phyloP scores from a whole-genome alignment of 2,113 vertebrate species.

The Delphinapterus leucas region DNA sequence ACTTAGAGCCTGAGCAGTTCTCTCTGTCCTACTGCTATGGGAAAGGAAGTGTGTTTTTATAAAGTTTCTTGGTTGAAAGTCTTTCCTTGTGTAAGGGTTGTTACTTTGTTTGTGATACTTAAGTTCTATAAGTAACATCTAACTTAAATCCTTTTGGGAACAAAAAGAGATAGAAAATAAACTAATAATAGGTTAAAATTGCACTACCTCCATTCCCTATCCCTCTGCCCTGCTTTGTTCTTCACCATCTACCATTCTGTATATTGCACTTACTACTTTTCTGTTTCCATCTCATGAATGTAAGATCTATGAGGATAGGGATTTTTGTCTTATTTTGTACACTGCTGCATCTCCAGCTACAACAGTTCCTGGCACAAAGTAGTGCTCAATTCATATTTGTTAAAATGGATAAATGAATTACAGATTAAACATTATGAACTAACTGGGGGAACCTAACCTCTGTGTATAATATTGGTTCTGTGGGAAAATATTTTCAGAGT shows the following conservation, averaged over 20 bases:
- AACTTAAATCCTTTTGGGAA: neutral
- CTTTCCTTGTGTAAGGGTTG: neutral
- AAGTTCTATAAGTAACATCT: neutral
- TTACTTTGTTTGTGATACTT: constrained; percentile 30
- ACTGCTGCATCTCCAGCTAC: neutral
- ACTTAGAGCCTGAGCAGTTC: neutral
- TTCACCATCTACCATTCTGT: neutral
- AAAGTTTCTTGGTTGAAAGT: neutral
- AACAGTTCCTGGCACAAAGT: neutral
- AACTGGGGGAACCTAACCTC: neutral
- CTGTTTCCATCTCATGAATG: neutral
- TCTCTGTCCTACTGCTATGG: neutral
- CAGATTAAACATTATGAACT: neutral
- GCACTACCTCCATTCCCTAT: neutral
- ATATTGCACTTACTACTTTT: neutral
- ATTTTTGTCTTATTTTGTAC: neutral
- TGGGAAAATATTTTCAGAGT: neutral
- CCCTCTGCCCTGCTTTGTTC: neutral
- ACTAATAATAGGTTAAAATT: neutral
- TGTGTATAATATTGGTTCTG: neutral
- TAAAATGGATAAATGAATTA: neutral
- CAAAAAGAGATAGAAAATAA: neutral
- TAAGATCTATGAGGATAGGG: neutral
- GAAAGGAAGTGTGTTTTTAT: neutral
- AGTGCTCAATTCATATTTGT: neutral